Evolutionary conservation across 2,888 invertebrate species (phyloP).

Genomic region (Odontocolon sp.): DNA sequence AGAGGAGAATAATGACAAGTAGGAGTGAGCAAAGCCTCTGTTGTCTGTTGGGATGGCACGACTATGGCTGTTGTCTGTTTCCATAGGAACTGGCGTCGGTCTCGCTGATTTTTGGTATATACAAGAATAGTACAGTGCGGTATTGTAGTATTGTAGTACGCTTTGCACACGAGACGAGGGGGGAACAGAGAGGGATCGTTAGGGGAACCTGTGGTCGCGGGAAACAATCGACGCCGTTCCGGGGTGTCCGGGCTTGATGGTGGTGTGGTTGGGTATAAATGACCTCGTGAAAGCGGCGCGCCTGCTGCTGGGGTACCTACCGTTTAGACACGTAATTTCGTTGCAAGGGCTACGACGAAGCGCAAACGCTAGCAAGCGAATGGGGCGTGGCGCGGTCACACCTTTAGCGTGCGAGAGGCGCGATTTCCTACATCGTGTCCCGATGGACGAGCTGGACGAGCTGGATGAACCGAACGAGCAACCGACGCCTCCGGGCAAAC

Average conservation of each 20-base stretch:
- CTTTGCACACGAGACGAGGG: neutral
- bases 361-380: constrained; percentile 45
- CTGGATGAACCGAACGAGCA: neutral
- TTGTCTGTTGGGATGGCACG: neutral
- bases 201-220: constrained; percentile 61
- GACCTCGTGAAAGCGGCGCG: constrained; percentile 55
- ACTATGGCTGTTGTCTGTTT: too few species aligned
- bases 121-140: neutral
- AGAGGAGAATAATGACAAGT: constrained; percentile 74
- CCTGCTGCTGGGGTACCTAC: constrained; percentile 43
- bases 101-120: constrained; percentile 53
- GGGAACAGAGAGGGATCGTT: constrained; percentile 53
- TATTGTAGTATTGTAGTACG: neutral
- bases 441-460: constrained; percentile 43
- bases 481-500: constrained; percentile 13
- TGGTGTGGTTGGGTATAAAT: constrained; percentile 47
- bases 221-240: constrained; percentile 61
- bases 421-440: constrained; percentile 63
- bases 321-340: constrained; percentile 74
- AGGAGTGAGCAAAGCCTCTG: constrained; percentile 14
- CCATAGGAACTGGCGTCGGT: constrained; percentile 14
- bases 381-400: constrained; percentile 77
- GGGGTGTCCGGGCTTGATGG: constrained; percentile 40
- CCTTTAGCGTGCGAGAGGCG: constrained; percentile 69
- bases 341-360: constrained; percentile 65